A percentile compares a stretch with the other conserved stretches of the same genome.
Evolutionary conservation across 2,113 vertebrate genomes (phyloP).

Genomic region (Thunnus thynnus): DNA sequence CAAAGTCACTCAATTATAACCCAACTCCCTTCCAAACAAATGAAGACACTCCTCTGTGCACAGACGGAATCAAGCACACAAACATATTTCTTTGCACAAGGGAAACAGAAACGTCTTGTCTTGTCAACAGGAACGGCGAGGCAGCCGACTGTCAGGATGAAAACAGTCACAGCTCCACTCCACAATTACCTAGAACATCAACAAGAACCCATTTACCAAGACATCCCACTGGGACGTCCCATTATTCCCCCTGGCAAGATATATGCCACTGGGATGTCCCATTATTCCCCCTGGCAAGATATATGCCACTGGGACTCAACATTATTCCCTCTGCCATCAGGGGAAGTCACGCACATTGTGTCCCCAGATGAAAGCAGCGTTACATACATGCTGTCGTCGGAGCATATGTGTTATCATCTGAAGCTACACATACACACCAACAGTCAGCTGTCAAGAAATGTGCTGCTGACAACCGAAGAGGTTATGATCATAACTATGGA

Average conservation of each 20-base stretch:
- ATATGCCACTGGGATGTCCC: slow-evolving; percentile 9
- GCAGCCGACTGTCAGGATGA: slow-evolving; percentile 2
- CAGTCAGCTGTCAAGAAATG: background rate
- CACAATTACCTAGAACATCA: slow-evolving; percentile 50
- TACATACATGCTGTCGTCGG: background rate
- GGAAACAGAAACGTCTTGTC: background rate
- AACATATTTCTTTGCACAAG: background rate
- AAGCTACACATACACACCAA: background rate
- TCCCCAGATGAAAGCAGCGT: slow-evolving; percentile 7
- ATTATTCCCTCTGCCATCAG: slow-evolving; percentile 12
- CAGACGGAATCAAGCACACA: background rate
- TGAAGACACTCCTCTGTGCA: background rate
- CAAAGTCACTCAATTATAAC: background rate
- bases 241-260: slow-evolving; percentile 39
- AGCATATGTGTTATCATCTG: background rate
- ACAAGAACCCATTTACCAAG: slow-evolving; percentile 41
- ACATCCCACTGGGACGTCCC: slow-evolving; percentile 11
- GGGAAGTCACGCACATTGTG: background rate
- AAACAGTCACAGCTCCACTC: slow-evolving; percentile 42
- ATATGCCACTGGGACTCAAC: background rate
- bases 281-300: slow-evolving; percentile 10
- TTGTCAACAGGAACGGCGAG: slow-evolving; percentile 15
- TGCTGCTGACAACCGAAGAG: too few relatives aligned
- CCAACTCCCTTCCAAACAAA: background rate
- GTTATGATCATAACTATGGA: too few relatives aligned